phyloP scores from a whole-genome alignment of 2,113 vertebrate species.

The Calyptommatus sinebrachiatus region DNA sequence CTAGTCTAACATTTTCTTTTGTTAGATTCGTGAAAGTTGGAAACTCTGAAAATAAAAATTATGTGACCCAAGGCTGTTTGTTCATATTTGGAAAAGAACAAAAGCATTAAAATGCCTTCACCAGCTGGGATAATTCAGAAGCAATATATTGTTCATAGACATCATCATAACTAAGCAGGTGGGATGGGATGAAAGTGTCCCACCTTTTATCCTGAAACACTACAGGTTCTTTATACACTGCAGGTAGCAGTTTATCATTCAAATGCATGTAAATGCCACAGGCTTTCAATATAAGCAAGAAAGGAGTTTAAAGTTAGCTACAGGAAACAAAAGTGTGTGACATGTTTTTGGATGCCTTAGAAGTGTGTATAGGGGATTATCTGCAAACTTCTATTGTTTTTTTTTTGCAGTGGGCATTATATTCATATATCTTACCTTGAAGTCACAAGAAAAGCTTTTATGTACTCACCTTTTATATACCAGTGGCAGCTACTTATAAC shows the following conservation, averaged over 20 bases:
- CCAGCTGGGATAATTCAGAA: neutral
- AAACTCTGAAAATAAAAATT: neutral
- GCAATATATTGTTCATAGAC: neutral
- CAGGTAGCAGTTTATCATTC: neutral
- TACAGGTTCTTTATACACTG: slow-evolving; percentile 12
- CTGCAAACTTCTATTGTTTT: neutral
- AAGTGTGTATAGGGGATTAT: neutral
- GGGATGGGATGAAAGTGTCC: neutral
- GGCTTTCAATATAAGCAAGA: slow-evolving; percentile 5
- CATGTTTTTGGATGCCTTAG: neutral
- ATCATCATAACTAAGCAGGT: neutral
- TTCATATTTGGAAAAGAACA: neutral
- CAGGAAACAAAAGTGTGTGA: neutral
- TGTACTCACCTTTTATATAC: neutral
- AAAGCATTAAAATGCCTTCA: neutral
- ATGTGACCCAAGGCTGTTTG: slow-evolving; percentile 1
- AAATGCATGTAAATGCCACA: slow-evolving; percentile 1
- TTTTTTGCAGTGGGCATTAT: neutral
- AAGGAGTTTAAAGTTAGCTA: neutral
- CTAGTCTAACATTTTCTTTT: neutral
- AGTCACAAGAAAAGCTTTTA: neutral
- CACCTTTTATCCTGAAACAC: neutral
- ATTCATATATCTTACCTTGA: neutral
- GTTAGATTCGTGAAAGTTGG: neutral
- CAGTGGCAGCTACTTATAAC: neutral